These are phyloP conservation scores for Sebastes itinus DNA, from an alignment of 2,797 vertebrate genomes.

Conservation along the genomic window DNA sequence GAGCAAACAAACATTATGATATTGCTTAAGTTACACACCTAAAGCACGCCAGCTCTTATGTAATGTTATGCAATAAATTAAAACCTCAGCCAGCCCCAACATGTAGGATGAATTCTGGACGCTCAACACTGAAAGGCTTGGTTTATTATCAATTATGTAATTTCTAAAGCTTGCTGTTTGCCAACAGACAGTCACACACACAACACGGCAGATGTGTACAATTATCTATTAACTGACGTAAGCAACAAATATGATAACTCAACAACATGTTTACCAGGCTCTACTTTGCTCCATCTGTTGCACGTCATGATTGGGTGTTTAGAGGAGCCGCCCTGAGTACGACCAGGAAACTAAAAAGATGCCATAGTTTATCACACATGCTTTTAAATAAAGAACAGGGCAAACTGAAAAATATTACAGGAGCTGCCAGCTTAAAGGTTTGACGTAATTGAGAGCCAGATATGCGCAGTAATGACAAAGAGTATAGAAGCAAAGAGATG, in stretches of 20 bases:
- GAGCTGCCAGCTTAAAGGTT: no score
- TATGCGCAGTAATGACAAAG: no score
- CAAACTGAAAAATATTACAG: no score
- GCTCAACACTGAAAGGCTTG: background rate
- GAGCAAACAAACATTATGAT: background rate
- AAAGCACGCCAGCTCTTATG: background rate
- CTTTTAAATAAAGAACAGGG: background rate
- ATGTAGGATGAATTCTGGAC: background rate
- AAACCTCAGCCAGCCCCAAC: background rate
- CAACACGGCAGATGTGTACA: background rate
- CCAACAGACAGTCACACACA: background rate
- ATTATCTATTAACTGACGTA: background rate
- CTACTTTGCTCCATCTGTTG: background rate
- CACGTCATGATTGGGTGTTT: no score
- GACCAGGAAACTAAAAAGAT: background rate
- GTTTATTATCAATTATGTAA: background rate
- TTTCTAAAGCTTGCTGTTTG: background rate
- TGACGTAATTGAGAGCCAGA: no score
- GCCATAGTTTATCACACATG: background rate
- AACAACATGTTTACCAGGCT: background rate
- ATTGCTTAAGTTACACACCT: background rate
- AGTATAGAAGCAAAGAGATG: no score
- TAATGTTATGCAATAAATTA: background rate
- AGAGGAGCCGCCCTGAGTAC: no score
- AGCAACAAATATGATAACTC: background rate